Evolutionary conservation across 2,113 vertebrate species (phyloP), one percentile per base, ranked within the genome.

Genomic region (Paracanthobrama guichenoti): DNA sequence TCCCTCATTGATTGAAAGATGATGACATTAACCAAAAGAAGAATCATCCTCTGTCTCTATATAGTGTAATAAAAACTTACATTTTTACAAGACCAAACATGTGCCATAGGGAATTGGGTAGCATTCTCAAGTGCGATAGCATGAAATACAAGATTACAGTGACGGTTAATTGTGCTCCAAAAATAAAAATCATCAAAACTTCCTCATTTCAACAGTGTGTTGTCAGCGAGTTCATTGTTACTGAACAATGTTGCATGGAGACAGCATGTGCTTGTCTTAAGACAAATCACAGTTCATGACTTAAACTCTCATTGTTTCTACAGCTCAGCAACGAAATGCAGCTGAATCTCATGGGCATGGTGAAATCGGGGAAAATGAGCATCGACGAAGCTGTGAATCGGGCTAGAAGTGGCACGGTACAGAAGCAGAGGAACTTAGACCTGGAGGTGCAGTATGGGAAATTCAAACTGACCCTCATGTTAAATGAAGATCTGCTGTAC

Each of bases 291-390:
- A 24, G 39, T 6, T 44, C 44, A 28, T 28, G 7, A 53, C 14
- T 50, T 75, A 18, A 75, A 2, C 16, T 75, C 46, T 11, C 26
- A 4, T 86, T 83, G 71, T n/a, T 84, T 78, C 69, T 79, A 67
- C 69, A 95, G 94, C 87, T 95, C 86, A 95, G 90, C 88, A 95
- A 95, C 35, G 93, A 93, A 89, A 94, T 92, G 93, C 94, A 95
- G 88, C 91, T 95, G 78, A 92, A 86, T 80, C 89, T 94, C 84
- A 92, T 95, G 94, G 93, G 90, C 39, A 94, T 87, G 91, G 94
- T 96, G 83, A 96, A 94, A 92, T 95, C 85, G 0, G 95, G 95
- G 66, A 93, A 95, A 87, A 71, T 94, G 85, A 94, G 93, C 79
- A 92, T 95, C 3, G 93, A 95, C 0, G 95, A 92, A 9, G 95